Percentiles rank a stretch among this genome's conserved stretches.
Evolutionary conservation across 2,888 invertebrate species (phyloP).

Genomic region (Timema cristinae): DNA sequence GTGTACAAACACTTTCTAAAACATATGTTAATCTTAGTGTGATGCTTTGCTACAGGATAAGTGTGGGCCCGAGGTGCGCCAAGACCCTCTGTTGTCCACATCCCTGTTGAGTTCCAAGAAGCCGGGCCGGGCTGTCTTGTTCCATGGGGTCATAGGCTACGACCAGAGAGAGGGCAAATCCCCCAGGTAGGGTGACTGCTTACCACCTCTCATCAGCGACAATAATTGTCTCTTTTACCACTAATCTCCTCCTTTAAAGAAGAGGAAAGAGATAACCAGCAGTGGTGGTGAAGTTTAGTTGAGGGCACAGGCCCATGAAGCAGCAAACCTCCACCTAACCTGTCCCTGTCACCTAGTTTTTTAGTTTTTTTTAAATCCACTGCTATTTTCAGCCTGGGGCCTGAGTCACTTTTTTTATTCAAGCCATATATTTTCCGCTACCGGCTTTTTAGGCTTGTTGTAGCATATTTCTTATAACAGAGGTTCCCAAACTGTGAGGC

Average conservation of each 20-base stretch:
- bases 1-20: not conserved
- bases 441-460: too few species aligned
- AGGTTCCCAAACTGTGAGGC: too few species aligned
- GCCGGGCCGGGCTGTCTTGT: constrained; percentile 23
- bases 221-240: too few species aligned
- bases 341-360: not conserved
- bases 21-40: not conserved
- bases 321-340: not conserved
- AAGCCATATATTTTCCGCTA: too few species aligned
- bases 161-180: constrained; percentile 30
- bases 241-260: too few species aligned
- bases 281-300: not conserved
- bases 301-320: not conserved
- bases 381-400: not conserved
- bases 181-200: constrained; percentile 28
- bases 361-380: not conserved
- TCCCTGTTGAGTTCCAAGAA: constrained; percentile 29
- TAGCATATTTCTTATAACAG: too few species aligned
- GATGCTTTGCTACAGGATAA: constrained; percentile 18
- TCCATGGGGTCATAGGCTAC: constrained; percentile 30
- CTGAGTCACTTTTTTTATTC: too few species aligned
- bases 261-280: not conserved
- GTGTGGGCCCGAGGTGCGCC: constrained; percentile 17
- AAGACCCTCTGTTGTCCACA: constrained; percentile 22
- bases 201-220: not conserved